phyloP scores from a whole-genome alignment of 1,140 invertebrate genomes.

The Spodoptera litura region DNA sequence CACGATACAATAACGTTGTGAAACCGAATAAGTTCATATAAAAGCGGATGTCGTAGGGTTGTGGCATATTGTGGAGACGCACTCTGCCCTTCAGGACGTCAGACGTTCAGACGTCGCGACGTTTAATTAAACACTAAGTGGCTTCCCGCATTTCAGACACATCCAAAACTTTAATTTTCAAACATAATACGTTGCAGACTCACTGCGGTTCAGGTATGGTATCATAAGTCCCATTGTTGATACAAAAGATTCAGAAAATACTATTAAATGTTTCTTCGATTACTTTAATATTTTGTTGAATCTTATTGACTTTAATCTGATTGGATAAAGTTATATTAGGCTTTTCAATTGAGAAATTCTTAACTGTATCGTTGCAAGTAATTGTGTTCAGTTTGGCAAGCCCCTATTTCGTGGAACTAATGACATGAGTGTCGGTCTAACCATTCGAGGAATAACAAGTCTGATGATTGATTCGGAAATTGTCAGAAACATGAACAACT shows the following conservation, averaged over 20 bases:
- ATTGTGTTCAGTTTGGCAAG: too few species aligned
- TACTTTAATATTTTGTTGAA: too few species aligned
- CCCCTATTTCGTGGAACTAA: too few species aligned
- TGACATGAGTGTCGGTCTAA: too few species aligned
- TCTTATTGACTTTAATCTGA: too few species aligned
- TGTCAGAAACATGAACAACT: too few species aligned
- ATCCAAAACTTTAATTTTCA: conserved; percentile 40
- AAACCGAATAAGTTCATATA: conserved; percentile 20
- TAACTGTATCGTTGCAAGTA: too few species aligned
- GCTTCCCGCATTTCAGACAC: conserved; percentile 47
- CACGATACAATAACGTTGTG: neutral
- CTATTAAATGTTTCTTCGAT: too few species aligned
- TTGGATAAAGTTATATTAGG: too few species aligned
- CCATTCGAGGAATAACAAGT: too few species aligned
- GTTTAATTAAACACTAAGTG: conserved; percentile 52
- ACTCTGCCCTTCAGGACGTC: conserved; percentile 32
- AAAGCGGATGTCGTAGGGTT: conserved; percentile 13
- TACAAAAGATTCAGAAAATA: neutral
- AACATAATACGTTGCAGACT: conserved; percentile 24
- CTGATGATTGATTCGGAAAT: too few species aligned
- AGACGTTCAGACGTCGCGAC: conserved; percentile 42
- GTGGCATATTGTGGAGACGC: conserved; percentile 17
- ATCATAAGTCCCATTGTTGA: neutral
- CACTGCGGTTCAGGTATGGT: neutral
- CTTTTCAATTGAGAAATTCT: too few species aligned